Evolutionary conservation across 2,888 invertebrate genomes (phyloP), one percentile per base, ranked within the genome.

Genomic region (Philaethria dido): DNA sequence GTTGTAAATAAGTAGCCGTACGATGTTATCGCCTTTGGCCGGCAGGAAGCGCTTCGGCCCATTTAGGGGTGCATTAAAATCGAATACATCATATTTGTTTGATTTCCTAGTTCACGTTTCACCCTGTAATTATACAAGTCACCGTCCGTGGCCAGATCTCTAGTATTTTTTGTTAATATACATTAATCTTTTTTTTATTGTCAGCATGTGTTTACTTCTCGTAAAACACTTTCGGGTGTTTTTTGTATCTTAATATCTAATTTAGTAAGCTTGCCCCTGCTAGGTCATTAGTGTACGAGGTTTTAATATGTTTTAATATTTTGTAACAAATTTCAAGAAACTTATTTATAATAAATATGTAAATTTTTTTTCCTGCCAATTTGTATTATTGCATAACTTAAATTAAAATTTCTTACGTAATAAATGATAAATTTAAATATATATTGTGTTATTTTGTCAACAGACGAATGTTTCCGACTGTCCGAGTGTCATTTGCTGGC

Each of bases 401-500:
- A 29, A 6, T 29, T 29, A 29, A 33, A 33, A 3, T 8, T 33
- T 33, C n/a, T 33, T 16, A n/a, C n/a, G n/a, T 9, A 18, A n/a
- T 54, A 33, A 33, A 13, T 16, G 36, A 13, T 11, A 54, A 18
- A 18, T 54, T 33, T 36, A 8, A 8, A 52, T 0, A 36, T 4
- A 29, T n/a, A 18, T 20, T 57, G 18, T 60, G 13, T 39, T 29
- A 13, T 36, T 54, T 61, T 52, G 60, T 66, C 54, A 36, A 73
- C 94, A 99, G 99, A 90, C 96, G 99, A 80, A 99, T 99, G 99
- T 99, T 99, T 90, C 99, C 99, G 74, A 99, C 99, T 74, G 96
- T 99, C 79, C 95, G 99, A 72, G 97, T 98, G 72, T 98, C 98
- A 71, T 98, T 99, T 94, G 96, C 96, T 75, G 97, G 97, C 1